phyloP scores from a whole-genome alignment of 1,140 invertebrate genomes.

The Panagrolaimus sp. region DNA sequence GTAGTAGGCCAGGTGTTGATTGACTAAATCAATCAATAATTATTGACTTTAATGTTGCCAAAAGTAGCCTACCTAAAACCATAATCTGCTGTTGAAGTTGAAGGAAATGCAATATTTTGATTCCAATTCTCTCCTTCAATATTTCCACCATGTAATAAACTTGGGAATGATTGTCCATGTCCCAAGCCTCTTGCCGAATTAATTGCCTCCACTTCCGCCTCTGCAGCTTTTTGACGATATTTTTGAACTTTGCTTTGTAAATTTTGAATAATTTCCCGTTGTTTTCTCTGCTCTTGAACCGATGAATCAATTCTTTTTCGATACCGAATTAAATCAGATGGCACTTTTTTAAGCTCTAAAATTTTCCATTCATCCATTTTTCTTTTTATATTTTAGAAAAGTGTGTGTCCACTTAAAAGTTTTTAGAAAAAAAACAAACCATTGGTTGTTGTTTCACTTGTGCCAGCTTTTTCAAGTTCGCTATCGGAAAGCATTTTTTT shows the following conservation, averaged over 20 bases:
- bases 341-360: conserved; percentile 17
- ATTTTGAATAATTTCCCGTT: not conserved
- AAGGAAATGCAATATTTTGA: not conserved
- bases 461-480: conserved; percentile 3
- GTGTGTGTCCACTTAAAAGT: not conserved
- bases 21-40: too few species aligned
- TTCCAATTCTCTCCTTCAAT: not conserved
- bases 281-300: conserved; percentile 5
- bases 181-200: not conserved
- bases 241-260: not conserved
- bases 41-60: too few species aligned
- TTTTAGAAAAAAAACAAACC: not conserved
- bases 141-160: not conserved
- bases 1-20: not conserved
- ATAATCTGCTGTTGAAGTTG: not conserved
- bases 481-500: conserved; percentile 13
- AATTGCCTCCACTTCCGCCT: not conserved
- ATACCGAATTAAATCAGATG: conserved; percentile 1
- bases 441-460: not conserved
- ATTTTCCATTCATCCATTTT: not conserved
- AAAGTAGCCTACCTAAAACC: not conserved
- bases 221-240: conserved; percentile 5
- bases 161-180: not conserved
- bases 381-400: not conserved
- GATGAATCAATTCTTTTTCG: conserved; percentile 9